Evolutionary conservation across 2,113 vertebrate genomes (phyloP), one percentile per base, ranked within the genome.

Genomic region (Plectropomus leopardus): DNA sequence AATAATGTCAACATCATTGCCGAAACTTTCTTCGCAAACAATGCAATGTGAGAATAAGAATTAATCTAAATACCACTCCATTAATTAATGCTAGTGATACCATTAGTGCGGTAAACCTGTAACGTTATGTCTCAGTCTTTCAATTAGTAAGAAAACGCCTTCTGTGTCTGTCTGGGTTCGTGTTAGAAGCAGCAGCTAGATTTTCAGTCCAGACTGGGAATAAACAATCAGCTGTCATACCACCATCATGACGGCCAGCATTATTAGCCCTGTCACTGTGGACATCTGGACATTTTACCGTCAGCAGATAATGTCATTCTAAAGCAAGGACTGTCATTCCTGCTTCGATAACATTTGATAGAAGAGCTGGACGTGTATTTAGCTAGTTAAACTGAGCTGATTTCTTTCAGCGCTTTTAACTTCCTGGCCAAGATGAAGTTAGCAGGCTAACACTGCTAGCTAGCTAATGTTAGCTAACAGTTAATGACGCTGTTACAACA

Each of bases 381-480:
- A 16, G 1, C 32, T 32, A 1, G 5, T 3, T 2, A 48, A 44
- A 64, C 3, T 51, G 21, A 50, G 9, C 16, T 80, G 51, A 1
- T 17, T 5, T 21, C 9, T 23, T 44, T 3, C 0, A 51, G 14
- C 23, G n/a, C 4, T 14, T 26, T 32, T 14, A 11, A 83, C 68
- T 92, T 82, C 76, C 72, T 64, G 60, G 30, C 16, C 30, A n/a
- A 71, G 17, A 32, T 75, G 23, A 69, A 66, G 74, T 65, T 55
- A 69, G 53, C 64, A 47, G 24, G 51, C 61, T 77, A 82, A 53
- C 59, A 58, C 51, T 44, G 63, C 51, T 23, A 57, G 71, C 79
- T 84, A 78, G 57, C 69, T 89, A 84, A 76, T 58, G 61, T 45
- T 26, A 60, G 82, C 83, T 83, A 82, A 65, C 63, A 32, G 45